These are phyloP conservation scores for Phallusia fumigata DNA, from an alignment of 23 tunicate species.

Conservation along the genomic window DNA sequence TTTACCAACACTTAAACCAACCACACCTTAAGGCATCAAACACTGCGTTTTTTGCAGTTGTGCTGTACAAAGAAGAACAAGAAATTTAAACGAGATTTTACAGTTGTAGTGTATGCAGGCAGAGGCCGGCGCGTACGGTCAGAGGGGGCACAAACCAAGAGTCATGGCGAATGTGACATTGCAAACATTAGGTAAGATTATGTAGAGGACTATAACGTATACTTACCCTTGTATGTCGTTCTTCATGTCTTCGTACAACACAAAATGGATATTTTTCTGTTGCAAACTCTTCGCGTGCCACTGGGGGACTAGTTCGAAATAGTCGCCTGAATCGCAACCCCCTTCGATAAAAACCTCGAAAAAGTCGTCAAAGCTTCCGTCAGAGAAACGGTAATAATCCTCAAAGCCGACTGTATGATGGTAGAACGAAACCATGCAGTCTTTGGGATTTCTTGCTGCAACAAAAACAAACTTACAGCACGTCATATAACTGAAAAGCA, in stretches of 20 bases:
- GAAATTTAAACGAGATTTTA: too few species aligned
- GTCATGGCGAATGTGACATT: not conserved
- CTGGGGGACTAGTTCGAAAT: conserved; percentile 46
- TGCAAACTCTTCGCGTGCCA: conserved; percentile 46
- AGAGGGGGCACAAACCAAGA: too few species aligned
- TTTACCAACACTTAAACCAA: too few species aligned
- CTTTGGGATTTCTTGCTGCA: conserved; percentile 70
- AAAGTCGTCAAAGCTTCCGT: conserved; percentile 64
- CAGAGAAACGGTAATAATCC: conserved; percentile 22
- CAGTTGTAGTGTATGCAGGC: too few species aligned
- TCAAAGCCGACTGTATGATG: conserved; percentile 60
- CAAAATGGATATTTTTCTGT: conserved; percentile 33
- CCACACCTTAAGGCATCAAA: too few species aligned
- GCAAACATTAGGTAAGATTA: not conserved
- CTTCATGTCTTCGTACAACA: conserved; percentile 71
- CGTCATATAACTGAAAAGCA: too few species aligned
- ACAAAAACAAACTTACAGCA: not conserved
- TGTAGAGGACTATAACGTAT: not conserved
- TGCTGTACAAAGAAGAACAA: too few species aligned
- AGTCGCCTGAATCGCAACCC: conserved; percentile 53
- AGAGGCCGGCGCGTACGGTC: too few species aligned
- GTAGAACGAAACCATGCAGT: conserved; percentile 46
- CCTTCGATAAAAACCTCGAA: conserved; percentile 61
- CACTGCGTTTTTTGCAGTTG: too few species aligned
- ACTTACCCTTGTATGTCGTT: conserved; percentile 24